Base-by-base conservation (phyloP, 1,140 invertebrate genomes). In the Probaryconus sp. region DNA sequence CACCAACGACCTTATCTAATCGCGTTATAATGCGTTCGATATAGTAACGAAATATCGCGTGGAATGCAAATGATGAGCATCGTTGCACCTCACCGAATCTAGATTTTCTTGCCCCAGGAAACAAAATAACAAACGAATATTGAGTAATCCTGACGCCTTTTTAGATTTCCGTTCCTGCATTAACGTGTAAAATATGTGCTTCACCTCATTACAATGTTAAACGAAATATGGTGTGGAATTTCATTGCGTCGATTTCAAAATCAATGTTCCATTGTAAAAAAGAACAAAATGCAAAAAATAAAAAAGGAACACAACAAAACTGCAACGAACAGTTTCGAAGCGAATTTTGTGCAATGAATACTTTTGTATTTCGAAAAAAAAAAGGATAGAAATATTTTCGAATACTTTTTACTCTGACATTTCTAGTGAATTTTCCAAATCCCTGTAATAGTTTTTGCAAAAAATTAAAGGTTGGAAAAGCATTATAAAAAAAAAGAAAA, bases 21-120 rank as follows among this genome's bases (percentile, higher is more conserved):
- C 56, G n/a, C 37, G 42, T 56, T 56, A 35, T 74, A 73, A 67
- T 42, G 35, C 51, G 26, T 33, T 68, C 40, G 42, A 73, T 63
- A 61, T 48, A 53, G 70, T 67, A 63, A 56, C 40, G 48, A 35
- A 67, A 73, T 65, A 72, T 72, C 47, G 53, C 69, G 42, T 61
- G 69, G 53, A 28, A 65, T 61, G 55, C 40, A 73, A 73, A 73
- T 55, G 50, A 67, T 35, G 30, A 65, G 55, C 40, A 47, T 70
- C 56, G 40, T 16, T 35, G 20, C 38, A 43, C 28, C 42, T 47
- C 13, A 16, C 20, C 17, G 31, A 71, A 58, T 72, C 58, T 56
- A 38, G 28, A 58, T 58, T 58, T 43, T 28, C 47, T 50, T 14
- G 53, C 51, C 3, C 16, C 20, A 37, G 26, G 48, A 50, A 71